Conservation (phyloP, 1,140 invertebrate species). For the Nomia melanderi region DNA sequence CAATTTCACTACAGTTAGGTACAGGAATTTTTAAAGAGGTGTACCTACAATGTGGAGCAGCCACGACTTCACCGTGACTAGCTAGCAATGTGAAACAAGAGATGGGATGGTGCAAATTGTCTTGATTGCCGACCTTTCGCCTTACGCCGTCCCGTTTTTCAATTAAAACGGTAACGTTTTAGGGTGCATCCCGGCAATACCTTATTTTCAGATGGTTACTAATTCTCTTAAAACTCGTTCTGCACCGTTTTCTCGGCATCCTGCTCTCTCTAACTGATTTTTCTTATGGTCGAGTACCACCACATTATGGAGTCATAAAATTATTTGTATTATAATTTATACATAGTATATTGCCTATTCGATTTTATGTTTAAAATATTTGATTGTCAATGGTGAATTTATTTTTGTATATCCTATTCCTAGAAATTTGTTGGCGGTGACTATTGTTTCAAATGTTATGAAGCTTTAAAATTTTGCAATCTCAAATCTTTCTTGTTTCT, state of each 20-base stretch:
- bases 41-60: constrained; percentile 46
- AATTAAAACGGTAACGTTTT: constrained; percentile 50
- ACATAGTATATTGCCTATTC: too few species aligned
- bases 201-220: not conserved
- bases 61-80: not conserved
- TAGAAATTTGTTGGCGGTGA: too few species aligned
- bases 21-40: constrained; percentile 42
- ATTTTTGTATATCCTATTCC: too few species aligned
- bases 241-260: not conserved
- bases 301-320: too few species aligned
- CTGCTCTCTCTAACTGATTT: not conserved
- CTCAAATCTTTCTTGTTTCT: too few species aligned
- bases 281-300: not conserved
- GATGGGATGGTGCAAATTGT: not conserved
- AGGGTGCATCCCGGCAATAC: not conserved
- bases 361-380: too few species aligned
- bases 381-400: too few species aligned
- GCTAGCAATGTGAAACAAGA: not conserved
- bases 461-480: too few species aligned
- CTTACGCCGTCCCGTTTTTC: constrained; percentile 21
- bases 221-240: not conserved
- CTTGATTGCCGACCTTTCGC: accelerated
- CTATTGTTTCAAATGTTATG: too few species aligned
- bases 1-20: constrained; percentile 59
- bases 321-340: too few species aligned